Evolutionary conservation across 1,140 invertebrate species (phyloP).

Genomic region (Platorchestia sp.): DNA sequence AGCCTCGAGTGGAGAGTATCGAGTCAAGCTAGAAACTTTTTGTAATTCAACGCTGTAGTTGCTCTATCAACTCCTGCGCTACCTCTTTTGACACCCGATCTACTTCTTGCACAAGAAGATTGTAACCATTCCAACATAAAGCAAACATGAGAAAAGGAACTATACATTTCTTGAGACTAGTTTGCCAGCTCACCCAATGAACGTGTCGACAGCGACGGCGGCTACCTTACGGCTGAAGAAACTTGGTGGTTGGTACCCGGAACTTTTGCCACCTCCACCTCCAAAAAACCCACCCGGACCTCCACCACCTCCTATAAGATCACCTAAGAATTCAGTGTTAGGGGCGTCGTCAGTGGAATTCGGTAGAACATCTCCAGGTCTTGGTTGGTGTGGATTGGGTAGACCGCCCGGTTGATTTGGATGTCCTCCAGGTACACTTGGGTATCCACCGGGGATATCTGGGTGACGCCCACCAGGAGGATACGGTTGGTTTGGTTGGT

Average conservation of each 20-base stretch:
- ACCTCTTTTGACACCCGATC: no score
- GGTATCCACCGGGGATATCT: background rate
- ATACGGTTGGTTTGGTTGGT: background rate
- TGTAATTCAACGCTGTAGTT: no score
- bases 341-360: background rate
- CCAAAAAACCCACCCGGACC: background rate
- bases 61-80: no score
- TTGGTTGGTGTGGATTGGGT: background rate
- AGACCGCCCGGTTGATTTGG: background rate
- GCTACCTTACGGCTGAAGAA: background rate
- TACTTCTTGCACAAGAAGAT: no score
- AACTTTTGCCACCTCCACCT: background rate
- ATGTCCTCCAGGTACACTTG: background rate
- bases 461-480: background rate
- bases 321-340: conserved; percentile 24
- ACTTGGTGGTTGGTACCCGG: background rate
- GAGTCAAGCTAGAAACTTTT: no score
- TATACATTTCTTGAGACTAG: background rate
- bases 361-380: background rate
- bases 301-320: conserved; percentile 1
- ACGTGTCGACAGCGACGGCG: background rate
- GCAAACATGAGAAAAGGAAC: no score
- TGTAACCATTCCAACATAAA: no score
- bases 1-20: no score
- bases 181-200: conserved; percentile 6